These are phyloP conservation scores for Salvelinus alpinus DNA, from an alignment of 2,113 vertebrate species.

Conservation along the genomic window DNA sequence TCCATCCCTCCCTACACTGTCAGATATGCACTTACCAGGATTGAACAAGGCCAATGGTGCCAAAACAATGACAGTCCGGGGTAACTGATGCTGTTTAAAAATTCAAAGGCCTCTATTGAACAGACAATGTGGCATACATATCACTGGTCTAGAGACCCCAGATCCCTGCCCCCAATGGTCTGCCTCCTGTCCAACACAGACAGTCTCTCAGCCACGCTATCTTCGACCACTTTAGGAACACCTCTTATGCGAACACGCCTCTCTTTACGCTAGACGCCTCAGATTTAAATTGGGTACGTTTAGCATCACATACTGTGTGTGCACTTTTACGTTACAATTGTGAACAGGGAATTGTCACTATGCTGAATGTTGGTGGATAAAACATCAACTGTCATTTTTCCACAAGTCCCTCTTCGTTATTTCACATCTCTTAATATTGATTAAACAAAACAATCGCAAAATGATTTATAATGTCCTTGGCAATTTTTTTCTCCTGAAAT, in stretches of 20 bases:
- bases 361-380: too few relatives aligned
- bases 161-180: constrained; percentile 41
- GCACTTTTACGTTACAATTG: too few relatives aligned
- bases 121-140: constrained; percentile 69
- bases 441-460: too few relatives aligned
- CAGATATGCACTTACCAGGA: constrained; percentile 66
- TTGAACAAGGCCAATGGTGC: constrained; percentile 69
- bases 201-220: not conserved
- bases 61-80: constrained; percentile 71
- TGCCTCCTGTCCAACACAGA: not conserved
- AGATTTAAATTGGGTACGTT: too few relatives aligned
- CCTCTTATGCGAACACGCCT: too few relatives aligned
- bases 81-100: constrained; percentile 79
- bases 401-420: too few relatives aligned
- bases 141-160: constrained; percentile 46
- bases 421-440: too few relatives aligned
- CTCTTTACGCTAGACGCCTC: too few relatives aligned
- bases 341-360: too few relatives aligned
- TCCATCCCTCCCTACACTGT: constrained; percentile 21
- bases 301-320: not conserved
- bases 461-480: too few relatives aligned
- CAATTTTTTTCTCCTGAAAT: too few relatives aligned
- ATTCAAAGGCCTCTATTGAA: constrained; percentile 73
- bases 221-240: not conserved
- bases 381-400: too few relatives aligned